Percentiles rank a stretch among this genome's conserved stretches.
Evolutionary conservation across 2,888 invertebrate species (phyloP).

Genomic region (Hirtodrosophila alboralis): DNA sequence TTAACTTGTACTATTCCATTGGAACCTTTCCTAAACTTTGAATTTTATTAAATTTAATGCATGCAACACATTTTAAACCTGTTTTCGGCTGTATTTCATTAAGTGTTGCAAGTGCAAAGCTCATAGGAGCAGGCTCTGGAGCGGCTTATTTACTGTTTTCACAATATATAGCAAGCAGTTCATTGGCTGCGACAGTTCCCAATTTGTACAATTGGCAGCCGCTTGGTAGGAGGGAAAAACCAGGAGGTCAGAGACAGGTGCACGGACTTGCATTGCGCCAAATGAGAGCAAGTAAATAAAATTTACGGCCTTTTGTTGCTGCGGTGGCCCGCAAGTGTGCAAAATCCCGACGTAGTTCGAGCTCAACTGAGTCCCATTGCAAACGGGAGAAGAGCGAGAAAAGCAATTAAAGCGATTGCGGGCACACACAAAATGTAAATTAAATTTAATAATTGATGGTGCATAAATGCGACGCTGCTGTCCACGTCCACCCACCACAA

Average conservation of each 20-base stretch:
- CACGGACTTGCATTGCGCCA: slow-evolving; percentile 37
- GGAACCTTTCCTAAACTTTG: no score
- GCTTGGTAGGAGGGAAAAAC: slow-evolving; percentile 15
- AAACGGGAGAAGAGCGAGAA: slow-evolving; percentile 25
- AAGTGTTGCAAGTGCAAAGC: slow-evolving; percentile 49
- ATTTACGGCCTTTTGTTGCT: slow-evolving; percentile 74
- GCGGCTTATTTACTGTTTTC: slow-evolving; percentile 56
- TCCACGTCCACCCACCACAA: no score
- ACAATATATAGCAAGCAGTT: slow-evolving; percentile 59
- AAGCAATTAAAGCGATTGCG: slow-evolving; percentile 74
- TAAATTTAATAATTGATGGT: slow-evolving; percentile 78
- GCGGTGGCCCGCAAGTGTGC: slow-evolving; percentile 62
- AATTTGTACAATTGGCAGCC: slow-evolving; percentile 55
- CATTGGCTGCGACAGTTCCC: slow-evolving; percentile 60
- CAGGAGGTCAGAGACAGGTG: no score
- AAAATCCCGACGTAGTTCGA: slow-evolving; percentile 44
- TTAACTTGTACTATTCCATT: no score
- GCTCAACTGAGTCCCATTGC: slow-evolving; percentile 41
- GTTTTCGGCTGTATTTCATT: slow-evolving; percentile 20
- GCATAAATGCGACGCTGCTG: slow-evolving; percentile 55
- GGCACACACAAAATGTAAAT: slow-evolving; percentile 71
- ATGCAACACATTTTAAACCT: slow-evolving; percentile 23
- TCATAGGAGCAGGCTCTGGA: slow-evolving; percentile 21
- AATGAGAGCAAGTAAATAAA: slow-evolving; percentile 74
- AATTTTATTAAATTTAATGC: not conserved